These are phyloP conservation scores for Brassicogethes aeneus DNA, from an alignment of 2,888 invertebrate genomes.

Conservation along the genomic window DNA sequence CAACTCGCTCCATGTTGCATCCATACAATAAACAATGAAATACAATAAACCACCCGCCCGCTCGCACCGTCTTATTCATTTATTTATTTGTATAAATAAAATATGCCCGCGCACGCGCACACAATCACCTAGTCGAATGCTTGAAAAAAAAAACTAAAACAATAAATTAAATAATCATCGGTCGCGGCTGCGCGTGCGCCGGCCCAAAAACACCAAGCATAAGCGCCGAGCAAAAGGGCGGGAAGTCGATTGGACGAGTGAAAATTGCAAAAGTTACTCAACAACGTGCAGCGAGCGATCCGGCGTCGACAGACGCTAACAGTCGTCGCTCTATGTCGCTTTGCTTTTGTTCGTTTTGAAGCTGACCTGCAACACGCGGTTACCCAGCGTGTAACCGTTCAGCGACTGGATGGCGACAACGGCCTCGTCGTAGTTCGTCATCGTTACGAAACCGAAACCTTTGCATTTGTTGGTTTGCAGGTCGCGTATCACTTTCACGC, in stretches of 20 bases:
- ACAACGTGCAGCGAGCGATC: conserved; percentile 22
- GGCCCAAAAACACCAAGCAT: no score
- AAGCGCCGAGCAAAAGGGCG: no score
- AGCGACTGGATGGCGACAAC: conserved; percentile 92
- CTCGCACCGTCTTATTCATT: no score
- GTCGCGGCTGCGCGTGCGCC: no score
- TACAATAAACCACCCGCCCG: no score
- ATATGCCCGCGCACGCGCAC: neutral
- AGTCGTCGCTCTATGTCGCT: conserved; percentile 45
- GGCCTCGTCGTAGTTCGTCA: conserved; percentile 97
- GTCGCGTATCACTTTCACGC: conserved; percentile 94
- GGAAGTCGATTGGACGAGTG: no score
- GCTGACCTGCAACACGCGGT: conserved; percentile 93
- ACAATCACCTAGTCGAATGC: neutral
- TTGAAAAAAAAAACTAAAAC: neutral
- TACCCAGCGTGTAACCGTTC: conserved; percentile 92
- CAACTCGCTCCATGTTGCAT: conserved; percentile 5
- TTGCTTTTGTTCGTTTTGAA: conserved; percentile 92
- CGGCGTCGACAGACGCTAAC: conserved; percentile 19
- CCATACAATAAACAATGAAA: no score
- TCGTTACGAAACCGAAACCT: conserved; percentile 96
- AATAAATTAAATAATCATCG: neutral
- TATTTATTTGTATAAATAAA: conserved; percentile 11
- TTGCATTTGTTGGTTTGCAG: conserved; percentile 95
- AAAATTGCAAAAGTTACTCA: no score